These are phyloP conservation scores for Ptilorrhoa leucosticta DNA, from an alignment of 2,113 vertebrate species.

Conservation along the genomic window DNA sequence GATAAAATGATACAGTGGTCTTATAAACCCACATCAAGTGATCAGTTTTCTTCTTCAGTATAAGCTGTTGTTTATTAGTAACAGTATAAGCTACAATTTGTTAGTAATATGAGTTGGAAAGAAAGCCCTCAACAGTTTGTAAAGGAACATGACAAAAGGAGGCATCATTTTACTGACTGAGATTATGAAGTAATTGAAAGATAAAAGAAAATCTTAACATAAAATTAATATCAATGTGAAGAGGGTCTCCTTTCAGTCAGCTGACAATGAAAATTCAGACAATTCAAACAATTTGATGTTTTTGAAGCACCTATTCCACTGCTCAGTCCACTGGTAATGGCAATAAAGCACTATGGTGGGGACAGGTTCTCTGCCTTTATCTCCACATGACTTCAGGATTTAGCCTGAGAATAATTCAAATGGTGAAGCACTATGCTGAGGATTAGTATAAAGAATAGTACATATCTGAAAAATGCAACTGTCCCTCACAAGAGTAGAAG, in stretches of 20 bases:
- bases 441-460: background rate
- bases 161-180: background rate
- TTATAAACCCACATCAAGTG: background rate
- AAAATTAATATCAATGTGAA: background rate
- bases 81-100: no score
- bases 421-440: background rate
- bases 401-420: background rate
- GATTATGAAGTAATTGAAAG: background rate
- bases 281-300: background rate
- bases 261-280: background rate
- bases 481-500: background rate
- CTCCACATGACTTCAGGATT: background rate
- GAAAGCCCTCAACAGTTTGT: background rate
- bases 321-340: background rate
- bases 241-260: background rate
- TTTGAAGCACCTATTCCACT: background rate
- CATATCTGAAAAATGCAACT: background rate
- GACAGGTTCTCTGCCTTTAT: background rate
- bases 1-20: background rate
- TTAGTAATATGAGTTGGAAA: background rate
- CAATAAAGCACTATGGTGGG: background rate
- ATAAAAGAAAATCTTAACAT: background rate
- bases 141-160: fast-evolving
- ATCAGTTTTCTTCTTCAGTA: background rate
- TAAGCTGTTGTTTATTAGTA: no score